Evolutionary conservation across 2,888 invertebrate species (phyloP), one percentile per base, ranked within the genome.

Genomic region (Conus canariensis): DNA sequence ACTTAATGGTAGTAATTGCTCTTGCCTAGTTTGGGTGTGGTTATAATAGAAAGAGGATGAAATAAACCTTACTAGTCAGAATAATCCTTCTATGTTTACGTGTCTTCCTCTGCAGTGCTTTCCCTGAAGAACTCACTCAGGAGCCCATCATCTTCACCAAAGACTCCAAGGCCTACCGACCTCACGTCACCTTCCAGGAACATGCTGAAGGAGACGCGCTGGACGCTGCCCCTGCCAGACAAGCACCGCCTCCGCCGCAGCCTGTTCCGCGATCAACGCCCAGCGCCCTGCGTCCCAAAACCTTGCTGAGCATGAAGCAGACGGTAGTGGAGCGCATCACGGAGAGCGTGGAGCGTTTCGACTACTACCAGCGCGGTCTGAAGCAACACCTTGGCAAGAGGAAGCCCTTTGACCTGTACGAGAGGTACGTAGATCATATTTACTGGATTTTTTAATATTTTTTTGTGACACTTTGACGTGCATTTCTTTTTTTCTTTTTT

Each of bases 331-430:
- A 93, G 60, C 93, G 92, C 59, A 94, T 95, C 45, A 90, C 92
- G 0, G 93, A 92, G 85, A 91, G 94, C 82, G 90, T 93, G 82
- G 94, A 94, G 59, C 92, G 91, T 56, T 95, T 93, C 92, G 94
- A 95, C 87, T 92, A 92, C 25, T 93, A 94, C 91, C 93, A 95
- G 56, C 93, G 92, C 90, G 94, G 94, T 67, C 93, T 93, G 10
- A 93, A 94, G 1, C 94, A 95, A 83, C 93, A 94, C 87, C 89
- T 94, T 22, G 95, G 95, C 9, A 93, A 92, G 85, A 95, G 95
- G 93, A 93, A 95, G 90, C 95, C 95, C 2, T 95, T 95, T 95
- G 93, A 91, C 86, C 91, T 95, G 10, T 93, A 95, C 8, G 95
- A 95, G 91, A 94, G 95, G 95, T 95, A 92, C 93, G 95, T 94